These are phyloP conservation scores for Planococcus citri DNA, from an alignment of 1,140 invertebrate species.

Conservation along the genomic window DNA sequence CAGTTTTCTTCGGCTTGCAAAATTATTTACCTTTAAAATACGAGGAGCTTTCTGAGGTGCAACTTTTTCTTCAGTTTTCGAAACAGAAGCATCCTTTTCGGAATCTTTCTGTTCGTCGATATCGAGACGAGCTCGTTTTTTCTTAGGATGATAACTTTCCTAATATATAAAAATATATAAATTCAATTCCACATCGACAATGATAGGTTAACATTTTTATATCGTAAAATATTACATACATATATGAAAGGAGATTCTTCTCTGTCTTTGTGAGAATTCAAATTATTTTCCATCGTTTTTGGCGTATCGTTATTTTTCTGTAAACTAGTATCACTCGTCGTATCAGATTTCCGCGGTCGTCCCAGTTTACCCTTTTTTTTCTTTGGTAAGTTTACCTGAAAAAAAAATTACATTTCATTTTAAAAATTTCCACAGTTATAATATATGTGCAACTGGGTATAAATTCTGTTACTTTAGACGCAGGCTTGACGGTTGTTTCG, in stretches of 20 bases:
- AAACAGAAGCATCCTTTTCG: background rate
- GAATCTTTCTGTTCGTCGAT: background rate
- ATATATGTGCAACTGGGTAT: no score
- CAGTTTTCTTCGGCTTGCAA: no score
- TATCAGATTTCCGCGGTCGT: background rate
- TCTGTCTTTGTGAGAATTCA: background rate
- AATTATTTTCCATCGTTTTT: background rate
- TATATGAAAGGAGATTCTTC: background rate
- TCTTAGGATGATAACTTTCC: background rate
- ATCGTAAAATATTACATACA: no score
- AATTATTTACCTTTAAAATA: background rate
- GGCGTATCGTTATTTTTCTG: no score
- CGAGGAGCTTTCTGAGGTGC: background rate
- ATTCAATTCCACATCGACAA: no score
- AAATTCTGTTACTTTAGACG: no score
- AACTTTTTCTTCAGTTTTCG: background rate
- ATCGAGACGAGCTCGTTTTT: background rate
- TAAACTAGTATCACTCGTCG: background rate
- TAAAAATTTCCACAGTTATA: no score
- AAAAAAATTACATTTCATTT: no score
- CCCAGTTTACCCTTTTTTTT: background rate
- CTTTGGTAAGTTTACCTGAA: background rate
- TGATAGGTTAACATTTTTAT: no score
- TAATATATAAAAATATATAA: background rate
- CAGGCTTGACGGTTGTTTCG: no score